These are phyloP conservation scores for Burhinus bistriatus DNA, from an alignment of 2,113 vertebrate species.

Conservation along the genomic window DNA sequence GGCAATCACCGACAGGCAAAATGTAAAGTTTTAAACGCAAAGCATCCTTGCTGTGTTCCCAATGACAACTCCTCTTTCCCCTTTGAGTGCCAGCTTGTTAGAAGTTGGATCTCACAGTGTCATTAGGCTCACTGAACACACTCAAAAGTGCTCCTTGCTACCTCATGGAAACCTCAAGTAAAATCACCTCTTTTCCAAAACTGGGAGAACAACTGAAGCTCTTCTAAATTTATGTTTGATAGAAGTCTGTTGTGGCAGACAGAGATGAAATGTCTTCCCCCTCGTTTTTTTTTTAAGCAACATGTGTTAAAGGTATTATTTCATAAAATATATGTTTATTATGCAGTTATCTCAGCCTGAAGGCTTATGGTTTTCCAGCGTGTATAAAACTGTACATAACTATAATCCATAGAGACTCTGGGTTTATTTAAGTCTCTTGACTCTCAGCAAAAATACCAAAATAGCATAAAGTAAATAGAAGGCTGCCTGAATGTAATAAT, in stretches of 20 bases:
- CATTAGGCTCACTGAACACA: background rate
- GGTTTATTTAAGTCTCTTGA: conserved; percentile 63
- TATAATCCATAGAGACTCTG: conserved; percentile 41
- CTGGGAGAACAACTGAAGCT: background rate
- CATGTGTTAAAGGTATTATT: conserved; percentile 71
- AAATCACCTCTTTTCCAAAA: background rate
- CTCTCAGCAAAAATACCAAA: conserved; percentile 44
- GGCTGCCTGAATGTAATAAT: conserved; percentile 23
- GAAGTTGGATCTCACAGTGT: background rate
- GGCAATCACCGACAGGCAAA: background rate
- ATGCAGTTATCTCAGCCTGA: conserved; percentile 64
- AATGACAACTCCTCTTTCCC: background rate
- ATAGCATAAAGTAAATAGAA: conserved; percentile 29
- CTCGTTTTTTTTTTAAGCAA: background rate
- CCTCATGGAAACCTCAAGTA: background rate
- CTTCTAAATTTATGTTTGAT: background rate
- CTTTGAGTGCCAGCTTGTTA: background rate
- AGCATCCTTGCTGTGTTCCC: background rate
- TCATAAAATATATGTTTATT: conserved; percentile 67
- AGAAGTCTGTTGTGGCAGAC: background rate
- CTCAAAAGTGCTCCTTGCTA: background rate
- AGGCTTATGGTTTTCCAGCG: conserved; percentile 63
- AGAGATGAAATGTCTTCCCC: background rate
- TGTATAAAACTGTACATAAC: conserved; percentile 65
- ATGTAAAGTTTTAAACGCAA: background rate